A percentile compares a stretch with the other conserved stretches of the same genome.
Conservation (phyloP, 2,113 vertebrate genomes). For the Lipotes vexillifer region DNA sequence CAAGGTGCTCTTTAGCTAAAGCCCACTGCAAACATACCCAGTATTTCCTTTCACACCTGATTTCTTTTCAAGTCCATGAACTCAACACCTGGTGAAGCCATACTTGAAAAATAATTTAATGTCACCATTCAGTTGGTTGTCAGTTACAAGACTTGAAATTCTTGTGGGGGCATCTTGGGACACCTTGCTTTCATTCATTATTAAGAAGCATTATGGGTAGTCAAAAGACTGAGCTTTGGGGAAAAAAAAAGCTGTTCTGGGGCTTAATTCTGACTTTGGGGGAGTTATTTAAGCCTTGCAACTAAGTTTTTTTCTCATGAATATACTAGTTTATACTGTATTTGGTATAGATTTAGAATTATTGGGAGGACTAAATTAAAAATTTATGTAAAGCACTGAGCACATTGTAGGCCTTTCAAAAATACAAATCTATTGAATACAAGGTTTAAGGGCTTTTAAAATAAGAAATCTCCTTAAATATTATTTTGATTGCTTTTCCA, state of each 20-base stretch:
- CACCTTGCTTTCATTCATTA: neutral
- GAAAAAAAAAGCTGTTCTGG: neutral
- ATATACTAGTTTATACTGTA: neutral
- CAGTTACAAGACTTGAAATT: constrained; percentile 29
- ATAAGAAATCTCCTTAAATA: neutral
- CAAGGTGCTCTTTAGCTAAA: constrained; percentile 24
- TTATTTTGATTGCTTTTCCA: neutral
- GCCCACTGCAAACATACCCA: neutral
- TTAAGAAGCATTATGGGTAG: neutral
- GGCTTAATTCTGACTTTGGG: neutral
- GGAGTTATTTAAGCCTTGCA: neutral
- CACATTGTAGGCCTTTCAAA: neutral
- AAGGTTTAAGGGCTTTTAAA: neutral
- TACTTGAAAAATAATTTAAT: constrained; percentile 46
- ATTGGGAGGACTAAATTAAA: neutral
- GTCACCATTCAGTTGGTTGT: neutral
- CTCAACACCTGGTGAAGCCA: neutral
- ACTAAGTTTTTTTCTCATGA: neutral
- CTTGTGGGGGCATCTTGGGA: neutral
- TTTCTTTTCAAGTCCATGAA: constrained; percentile 37
- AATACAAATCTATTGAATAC: neutral
- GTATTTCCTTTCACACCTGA: neutral
- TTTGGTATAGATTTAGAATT: neutral
- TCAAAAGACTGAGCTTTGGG: neutral
- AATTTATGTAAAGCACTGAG: neutral